phyloP scores from a whole-genome alignment of 2,888 invertebrate genomes.

The Sphaerolaimus hirsutus region DNA sequence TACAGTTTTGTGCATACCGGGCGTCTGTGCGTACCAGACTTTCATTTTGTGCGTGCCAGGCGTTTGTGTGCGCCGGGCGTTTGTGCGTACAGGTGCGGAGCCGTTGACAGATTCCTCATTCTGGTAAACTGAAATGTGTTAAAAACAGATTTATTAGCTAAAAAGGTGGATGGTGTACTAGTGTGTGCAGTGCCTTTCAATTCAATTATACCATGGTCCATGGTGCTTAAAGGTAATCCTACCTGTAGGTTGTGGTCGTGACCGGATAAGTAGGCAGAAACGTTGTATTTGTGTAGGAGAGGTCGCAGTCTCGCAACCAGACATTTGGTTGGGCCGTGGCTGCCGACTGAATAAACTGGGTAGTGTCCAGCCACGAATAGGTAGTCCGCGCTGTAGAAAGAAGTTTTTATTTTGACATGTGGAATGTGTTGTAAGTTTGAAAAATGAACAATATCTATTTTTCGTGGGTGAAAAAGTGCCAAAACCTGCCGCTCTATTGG shows the following conservation, averaged over 20 bases:
- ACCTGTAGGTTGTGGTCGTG: conserved; percentile 33
- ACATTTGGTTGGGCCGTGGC: conserved; percentile 32
- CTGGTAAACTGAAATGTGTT: no score
- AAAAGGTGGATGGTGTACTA: conserved; percentile 7
- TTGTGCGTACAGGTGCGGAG: no score
- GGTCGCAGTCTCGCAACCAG: conserved; percentile 27
- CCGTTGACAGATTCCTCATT: no score
- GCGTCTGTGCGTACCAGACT: no score
- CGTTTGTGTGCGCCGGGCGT: no score
- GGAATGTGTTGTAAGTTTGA: background rate
- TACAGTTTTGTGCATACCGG: no score
- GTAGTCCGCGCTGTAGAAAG: conserved; percentile 27
- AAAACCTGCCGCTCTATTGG: no score
- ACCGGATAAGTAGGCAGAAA: conserved; percentile 30
- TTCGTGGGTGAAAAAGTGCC: no score
- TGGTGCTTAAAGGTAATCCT: background rate
- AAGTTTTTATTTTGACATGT: conserved; percentile 2
- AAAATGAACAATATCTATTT: no score
- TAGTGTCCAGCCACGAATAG: conserved; percentile 31
- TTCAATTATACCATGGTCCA: background rate
- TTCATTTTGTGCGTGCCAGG: no score
- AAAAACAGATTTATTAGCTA: no score
- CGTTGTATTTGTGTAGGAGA: conserved; percentile 28
- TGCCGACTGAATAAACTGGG: conserved; percentile 30
- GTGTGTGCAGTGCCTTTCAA: conserved; percentile 18